Evolutionary conservation across 2,888 invertebrate genomes (phyloP).

Genomic region (Watsonalla cultraria): DNA sequence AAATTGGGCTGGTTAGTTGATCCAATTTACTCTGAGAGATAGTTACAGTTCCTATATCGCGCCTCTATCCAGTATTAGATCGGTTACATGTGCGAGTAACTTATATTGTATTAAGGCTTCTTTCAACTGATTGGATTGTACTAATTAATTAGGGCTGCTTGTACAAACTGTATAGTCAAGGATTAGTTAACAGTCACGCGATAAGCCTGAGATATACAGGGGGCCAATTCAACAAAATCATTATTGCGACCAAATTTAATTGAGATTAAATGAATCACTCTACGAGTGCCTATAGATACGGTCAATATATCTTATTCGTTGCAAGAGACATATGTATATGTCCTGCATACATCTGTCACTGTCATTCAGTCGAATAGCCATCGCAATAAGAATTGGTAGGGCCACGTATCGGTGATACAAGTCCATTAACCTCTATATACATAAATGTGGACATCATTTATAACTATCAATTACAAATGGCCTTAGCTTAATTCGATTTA

Average conservation of each 20-base stretch:
- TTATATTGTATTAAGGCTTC: background rate
- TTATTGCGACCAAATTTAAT: too few relatives aligned
- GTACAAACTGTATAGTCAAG: background rate
- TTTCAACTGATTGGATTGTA: background rate
- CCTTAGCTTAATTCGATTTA: constrained; percentile 6
- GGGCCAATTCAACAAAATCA: too few relatives aligned
- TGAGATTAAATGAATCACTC: background rate
- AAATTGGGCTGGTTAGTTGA: constrained; percentile 14
- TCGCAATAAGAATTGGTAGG: too few relatives aligned
- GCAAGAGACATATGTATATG: too few relatives aligned
- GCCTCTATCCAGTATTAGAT: constrained; percentile 18
- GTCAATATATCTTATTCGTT: background rate
- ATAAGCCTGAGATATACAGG: too few relatives aligned
- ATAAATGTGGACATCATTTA: constrained; percentile 30
- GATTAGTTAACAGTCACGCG: too few relatives aligned
- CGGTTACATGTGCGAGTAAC: constrained; percentile 3
- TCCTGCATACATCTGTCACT: too few relatives aligned
- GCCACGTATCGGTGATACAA: background rate
- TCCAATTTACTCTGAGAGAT: constrained; percentile 27
- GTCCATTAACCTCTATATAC: constrained; percentile 9
- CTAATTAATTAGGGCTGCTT: background rate
- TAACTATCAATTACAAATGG: constrained; percentile 13
- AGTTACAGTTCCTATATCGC: constrained; percentile 14
- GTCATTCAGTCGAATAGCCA: too few relatives aligned
- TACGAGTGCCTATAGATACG: background rate